Conservation (phyloP, 1,140 invertebrate genomes). For the Eumaeus atala region DNA sequence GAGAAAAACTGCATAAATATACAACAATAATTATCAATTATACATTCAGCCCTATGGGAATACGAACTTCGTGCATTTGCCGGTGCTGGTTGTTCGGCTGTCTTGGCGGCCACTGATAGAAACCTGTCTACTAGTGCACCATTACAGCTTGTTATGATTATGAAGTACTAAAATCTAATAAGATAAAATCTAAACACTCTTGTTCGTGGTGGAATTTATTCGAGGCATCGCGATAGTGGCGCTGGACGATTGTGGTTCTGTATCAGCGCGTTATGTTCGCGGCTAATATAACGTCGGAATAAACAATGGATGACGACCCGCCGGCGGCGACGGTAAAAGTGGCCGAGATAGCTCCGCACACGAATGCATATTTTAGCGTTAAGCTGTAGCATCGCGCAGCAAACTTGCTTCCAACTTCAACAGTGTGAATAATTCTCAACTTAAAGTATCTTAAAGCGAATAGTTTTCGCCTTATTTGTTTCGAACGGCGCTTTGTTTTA, state of each 20-base stretch:
- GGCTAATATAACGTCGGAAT: conserved; percentile 52
- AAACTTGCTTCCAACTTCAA: conserved; percentile 62
- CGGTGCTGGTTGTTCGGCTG: no score
- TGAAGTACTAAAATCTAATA: no score
- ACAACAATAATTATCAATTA: no score
- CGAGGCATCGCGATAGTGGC: conserved; percentile 1
- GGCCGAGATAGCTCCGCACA: conserved; percentile 56
- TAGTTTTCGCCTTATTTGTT: conserved; percentile 16
- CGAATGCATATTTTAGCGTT: conserved; percentile 70
- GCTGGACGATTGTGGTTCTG: no score
- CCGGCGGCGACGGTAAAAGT: conserved; percentile 50
- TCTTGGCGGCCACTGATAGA: no score
- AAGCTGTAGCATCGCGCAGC: conserved; percentile 52
- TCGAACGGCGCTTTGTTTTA: not conserved
- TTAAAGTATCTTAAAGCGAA: conserved; percentile 33
- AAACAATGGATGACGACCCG: conserved; percentile 53
- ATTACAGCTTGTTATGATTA: no score
- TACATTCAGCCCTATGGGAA: no score
- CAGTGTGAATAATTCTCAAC: conserved; percentile 61
- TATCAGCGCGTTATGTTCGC: conserved; percentile 39
- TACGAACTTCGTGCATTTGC: no score
- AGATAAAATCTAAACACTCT: no score
- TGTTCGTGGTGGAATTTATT: no score
- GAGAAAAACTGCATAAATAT: no score
- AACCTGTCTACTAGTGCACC: no score